Percentiles rank a stretch among this genome's conserved stretches.
Conservation (phyloP, 2,113 vertebrate genomes). For the Crotalus horridus region DNA sequence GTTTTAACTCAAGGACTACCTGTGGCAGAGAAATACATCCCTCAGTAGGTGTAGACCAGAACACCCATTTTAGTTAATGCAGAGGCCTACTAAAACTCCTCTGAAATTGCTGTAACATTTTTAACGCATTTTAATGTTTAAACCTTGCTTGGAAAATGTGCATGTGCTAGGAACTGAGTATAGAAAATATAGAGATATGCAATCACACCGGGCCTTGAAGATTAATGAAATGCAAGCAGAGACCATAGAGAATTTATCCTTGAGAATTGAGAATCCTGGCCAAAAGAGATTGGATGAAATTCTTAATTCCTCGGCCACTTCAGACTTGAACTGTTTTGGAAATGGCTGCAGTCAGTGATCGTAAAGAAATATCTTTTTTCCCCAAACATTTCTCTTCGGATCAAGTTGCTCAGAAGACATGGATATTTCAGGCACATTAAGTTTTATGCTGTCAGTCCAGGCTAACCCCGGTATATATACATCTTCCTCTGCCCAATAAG, state of each 20-base stretch:
- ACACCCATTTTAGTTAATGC: neutral
- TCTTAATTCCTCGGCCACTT: neutral
- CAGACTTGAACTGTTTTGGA: neutral
- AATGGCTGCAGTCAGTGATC: neutral
- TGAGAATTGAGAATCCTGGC: neutral
- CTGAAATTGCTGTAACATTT: neutral
- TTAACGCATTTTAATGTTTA: neutral
- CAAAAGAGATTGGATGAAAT: neutral
- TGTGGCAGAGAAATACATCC: neutral
- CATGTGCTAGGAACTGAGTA: neutral
- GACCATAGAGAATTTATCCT: neutral
- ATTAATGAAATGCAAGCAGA: neutral
- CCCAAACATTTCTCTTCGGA: neutral
- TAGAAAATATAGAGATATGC: neutral
- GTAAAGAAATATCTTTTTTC: neutral
- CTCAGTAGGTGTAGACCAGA: neutral
- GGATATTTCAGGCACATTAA: neutral
- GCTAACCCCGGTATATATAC: neutral
- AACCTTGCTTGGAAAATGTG: neutral
- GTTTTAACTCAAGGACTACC: too few species aligned
- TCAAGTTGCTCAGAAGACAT: neutral
- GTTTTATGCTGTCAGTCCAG: neutral
- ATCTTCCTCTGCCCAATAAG: neutral
- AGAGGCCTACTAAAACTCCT: neutral
- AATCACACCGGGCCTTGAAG: neutral